Conservation (phyloP, 1,140 invertebrate species). For the Hypsibius dujardini region DNA sequence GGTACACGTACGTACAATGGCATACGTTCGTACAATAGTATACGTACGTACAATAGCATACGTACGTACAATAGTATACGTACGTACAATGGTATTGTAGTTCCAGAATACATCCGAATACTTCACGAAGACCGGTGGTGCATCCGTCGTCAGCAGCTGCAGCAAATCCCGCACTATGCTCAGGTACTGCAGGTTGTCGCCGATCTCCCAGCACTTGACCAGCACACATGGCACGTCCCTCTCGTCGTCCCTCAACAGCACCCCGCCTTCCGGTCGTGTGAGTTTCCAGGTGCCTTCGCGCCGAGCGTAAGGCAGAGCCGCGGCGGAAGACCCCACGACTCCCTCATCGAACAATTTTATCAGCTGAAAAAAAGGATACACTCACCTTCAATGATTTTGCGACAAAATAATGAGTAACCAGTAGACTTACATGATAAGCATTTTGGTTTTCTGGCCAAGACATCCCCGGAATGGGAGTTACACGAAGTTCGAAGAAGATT, state of each 20-base stretch:
- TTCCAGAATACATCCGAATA: neutral
- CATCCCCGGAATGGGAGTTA: too few relatives aligned
- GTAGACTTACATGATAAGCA: too few relatives aligned
- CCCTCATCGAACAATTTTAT: too few relatives aligned
- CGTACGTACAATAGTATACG: neutral
- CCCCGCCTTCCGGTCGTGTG: neutral
- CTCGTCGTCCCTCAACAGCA: neutral
- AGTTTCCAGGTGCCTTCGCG: neutral
- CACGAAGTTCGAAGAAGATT: too few relatives aligned
- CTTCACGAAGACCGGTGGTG: neutral
- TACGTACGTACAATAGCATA: neutral
- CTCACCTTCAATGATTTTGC: too few relatives aligned
- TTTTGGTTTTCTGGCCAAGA: too few relatives aligned
- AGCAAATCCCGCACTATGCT: neutral
- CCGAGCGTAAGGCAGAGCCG: too few relatives aligned
- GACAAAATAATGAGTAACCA: too few relatives aligned
- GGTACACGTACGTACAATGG: too few relatives aligned
- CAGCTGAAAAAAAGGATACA: too few relatives aligned
- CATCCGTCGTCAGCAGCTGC: neutral
- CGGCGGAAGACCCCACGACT: too few relatives aligned
- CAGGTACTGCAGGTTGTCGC: neutral
- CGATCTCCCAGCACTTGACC: constrained; percentile 4
- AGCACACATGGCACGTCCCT: neutral
- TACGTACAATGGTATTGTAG: neutral
- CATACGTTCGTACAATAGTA: neutral